Conservation (phyloP, 1,140 invertebrate genomes). For the Heliconius hewitsoni region DNA sequence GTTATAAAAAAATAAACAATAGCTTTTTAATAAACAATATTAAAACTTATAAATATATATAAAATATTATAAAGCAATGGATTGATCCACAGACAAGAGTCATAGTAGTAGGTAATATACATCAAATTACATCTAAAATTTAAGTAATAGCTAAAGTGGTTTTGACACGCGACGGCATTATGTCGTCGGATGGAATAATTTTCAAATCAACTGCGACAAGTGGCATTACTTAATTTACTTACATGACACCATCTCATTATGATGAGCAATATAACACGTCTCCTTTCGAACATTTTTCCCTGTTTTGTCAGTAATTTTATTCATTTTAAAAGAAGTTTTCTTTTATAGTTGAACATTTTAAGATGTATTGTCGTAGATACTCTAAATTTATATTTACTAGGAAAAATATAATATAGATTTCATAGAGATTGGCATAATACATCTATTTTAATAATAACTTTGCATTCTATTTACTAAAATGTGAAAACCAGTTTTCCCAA, state of each 20-base stretch:
- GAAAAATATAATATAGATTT: not conserved
- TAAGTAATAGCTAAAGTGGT: constrained; percentile 25
- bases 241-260: not conserved
- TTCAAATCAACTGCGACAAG: constrained; percentile 20
- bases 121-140: not conserved
- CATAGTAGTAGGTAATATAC: not conserved
- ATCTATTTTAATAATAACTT: not conserved
- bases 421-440: not conserved
- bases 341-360: no score
- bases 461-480: not conserved
- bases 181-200: constrained; percentile 25
- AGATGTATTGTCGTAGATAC: not conserved
- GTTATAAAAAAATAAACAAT: not conserved
- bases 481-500: not conserved
- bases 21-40: not conserved
- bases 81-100: not conserved
- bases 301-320: no score
- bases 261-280: not conserved
- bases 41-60: no score
- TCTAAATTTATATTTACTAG: no score
- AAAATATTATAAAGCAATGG: not conserved
- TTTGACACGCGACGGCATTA: constrained; percentile 26
- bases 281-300: no score
- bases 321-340: no score
- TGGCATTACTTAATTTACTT: constrained; percentile 1